phyloP scores from a whole-genome alignment of 2,888 invertebrate genomes.

The Phortica magna region DNA sequence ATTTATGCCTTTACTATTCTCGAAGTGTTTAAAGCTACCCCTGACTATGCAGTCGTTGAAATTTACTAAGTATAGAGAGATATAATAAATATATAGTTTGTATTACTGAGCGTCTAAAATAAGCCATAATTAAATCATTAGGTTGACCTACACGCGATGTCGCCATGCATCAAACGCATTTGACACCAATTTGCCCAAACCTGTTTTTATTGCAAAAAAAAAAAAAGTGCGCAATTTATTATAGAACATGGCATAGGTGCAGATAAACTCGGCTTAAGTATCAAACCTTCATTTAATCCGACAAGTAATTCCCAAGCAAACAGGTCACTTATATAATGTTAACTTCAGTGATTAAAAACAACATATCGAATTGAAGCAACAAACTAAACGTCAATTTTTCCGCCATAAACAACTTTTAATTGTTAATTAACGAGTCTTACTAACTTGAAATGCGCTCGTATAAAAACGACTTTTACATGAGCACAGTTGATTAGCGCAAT shows the following conservation, averaged over 20 bases:
- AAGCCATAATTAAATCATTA: neutral
- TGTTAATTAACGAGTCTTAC: conserved; percentile 44
- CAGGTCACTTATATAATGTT: neutral
- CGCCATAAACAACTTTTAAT: conserved; percentile 30
- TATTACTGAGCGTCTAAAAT: no score
- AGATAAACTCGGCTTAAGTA: neutral
- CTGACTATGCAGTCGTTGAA: no score
- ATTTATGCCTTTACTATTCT: neutral
- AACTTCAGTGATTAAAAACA: no score
- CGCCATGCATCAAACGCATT: neutral
- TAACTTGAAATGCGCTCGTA: conserved; percentile 12
- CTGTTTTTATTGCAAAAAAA: neutral
- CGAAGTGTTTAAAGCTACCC: no score
- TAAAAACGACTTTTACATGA: neutral
- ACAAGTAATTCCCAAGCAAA: conserved; percentile 4
- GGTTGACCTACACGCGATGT: neutral
- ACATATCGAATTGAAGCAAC: neutral
- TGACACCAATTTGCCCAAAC: neutral
- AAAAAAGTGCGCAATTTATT: neutral
- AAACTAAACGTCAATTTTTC: conserved; percentile 28
- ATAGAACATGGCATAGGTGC: neutral
- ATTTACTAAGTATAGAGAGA: no score
- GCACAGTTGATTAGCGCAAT: neutral
- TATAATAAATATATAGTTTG: no score
- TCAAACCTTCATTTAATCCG: neutral